Base-by-base conservation (phyloP, 2,113 vertebrate genomes). In the Gymnogyps californianus region DNA sequence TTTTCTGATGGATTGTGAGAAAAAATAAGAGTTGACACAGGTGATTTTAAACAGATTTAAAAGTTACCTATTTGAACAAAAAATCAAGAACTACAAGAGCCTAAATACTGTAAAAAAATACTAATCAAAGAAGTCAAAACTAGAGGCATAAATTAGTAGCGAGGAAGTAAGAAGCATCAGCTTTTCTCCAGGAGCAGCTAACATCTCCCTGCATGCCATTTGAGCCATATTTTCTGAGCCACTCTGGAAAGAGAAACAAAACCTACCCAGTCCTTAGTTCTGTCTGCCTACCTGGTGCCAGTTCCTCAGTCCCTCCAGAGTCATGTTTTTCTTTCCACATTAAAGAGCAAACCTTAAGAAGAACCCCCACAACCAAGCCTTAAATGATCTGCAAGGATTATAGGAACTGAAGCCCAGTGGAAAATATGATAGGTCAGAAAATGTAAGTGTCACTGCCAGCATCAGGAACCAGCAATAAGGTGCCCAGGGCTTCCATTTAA, bases 171-270 rank as follows among this genome's bases (percentile, higher is more conserved):
- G 34, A 89, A 70, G 34, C 17, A 46, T 46, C n/a, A 74, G 4
- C 16, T 28, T 78, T 83, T 78, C 44, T 59, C 71, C 55, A 74
- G 66, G 49, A 72, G 12, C 20, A 69, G 28, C 49, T 92, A n/a
- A 74, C 0, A 0, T 47, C 90, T 74, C 26, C 16, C 34, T 47
- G 32, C 18, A 5, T 38, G 31, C n/a, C 9, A 3, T 58, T n/a
- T 78, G 17, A 85, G 6, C 29, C 24, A 10, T 17, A 34, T 51
- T 26, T 0, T 0, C 62, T 46, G 47, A 55, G 22, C 21, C 22
- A 44, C 16, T 66, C 24, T 51, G 12, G 32, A 57, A 87, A 36
- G 4, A 36, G 65, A 69, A 79, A 47, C 5, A 47, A 90, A 87
- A 16, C 20, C 40, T 40, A 55, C 10, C 2, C 13, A 71, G 18